Conservation (phyloP, 2,888 invertebrate species). For the Pseudanteris insignis region DNA sequence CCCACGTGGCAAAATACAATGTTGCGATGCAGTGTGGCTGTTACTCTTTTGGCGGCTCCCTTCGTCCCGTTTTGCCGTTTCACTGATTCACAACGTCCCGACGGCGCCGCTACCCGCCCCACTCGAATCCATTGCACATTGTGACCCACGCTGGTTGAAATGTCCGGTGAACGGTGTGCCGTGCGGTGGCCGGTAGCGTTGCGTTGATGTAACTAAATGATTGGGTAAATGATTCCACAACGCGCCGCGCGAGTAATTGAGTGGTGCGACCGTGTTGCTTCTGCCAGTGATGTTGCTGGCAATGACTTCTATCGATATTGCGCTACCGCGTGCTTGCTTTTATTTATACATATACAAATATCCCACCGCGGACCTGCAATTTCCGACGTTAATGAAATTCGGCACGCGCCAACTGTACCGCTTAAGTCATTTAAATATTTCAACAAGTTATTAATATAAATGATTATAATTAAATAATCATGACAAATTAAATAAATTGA, state of each 20-base stretch:
- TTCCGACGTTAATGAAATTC: conserved; percentile 20
- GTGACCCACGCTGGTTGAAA: conserved; percentile 32
- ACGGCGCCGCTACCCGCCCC: conserved; percentile 19
- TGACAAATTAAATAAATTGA: too few species aligned
- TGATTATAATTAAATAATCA: too few species aligned
- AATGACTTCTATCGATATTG: conserved; percentile 51
- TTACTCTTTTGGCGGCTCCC: conserved; percentile 31
- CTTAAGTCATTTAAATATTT: too few species aligned
- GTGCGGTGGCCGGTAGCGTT: conserved; percentile 54
- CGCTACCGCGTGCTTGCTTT: conserved; percentile 47
- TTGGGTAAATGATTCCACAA: conserved; percentile 67
- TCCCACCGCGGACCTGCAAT: conserved; percentile 5
- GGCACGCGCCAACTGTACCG: conserved; percentile 2
- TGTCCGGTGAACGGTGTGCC: conserved; percentile 37
- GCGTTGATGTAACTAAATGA: conserved; percentile 67
- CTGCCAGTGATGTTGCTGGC: conserved; percentile 48
- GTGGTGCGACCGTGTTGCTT: conserved; percentile 58
- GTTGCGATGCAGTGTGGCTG: conserved; percentile 44
- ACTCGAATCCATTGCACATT: conserved; percentile 34
- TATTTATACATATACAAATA: conserved; percentile 30
- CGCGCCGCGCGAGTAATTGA: conserved; percentile 66
- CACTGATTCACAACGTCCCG: conserved; percentile 38
- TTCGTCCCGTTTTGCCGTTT: conserved; percentile 36
- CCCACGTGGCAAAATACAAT: conserved; percentile 61
- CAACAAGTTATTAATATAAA: too few species aligned